A percentile compares a stretch with the other conserved stretches of the same genome.
These are phyloP conservation scores for Thunnus thynnus DNA, from an alignment of 2,113 vertebrate species.

Conservation along the genomic window DNA sequence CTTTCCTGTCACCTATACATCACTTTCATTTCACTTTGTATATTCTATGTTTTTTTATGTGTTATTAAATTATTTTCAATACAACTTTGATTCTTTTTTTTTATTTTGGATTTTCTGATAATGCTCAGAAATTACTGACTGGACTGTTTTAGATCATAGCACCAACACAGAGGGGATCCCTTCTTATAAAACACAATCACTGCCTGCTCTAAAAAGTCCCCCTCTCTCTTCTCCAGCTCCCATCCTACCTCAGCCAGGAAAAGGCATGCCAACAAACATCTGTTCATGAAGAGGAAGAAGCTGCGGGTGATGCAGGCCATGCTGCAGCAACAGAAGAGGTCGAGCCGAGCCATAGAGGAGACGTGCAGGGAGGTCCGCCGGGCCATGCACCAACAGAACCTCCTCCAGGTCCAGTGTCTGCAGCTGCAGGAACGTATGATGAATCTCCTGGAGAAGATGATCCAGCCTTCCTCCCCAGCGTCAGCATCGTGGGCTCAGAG, in stretches of 20 bases:
- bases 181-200: neutral
- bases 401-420: conserved; percentile 95
- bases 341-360: conserved; percentile 93
- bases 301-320: conserved; percentile 93
- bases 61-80: too few species aligned
- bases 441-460: conserved; percentile 96
- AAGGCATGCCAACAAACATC: conserved; percentile 82
- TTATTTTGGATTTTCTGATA: neutral
- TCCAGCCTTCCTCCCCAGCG: conserved; percentile 74
- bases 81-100: too few species aligned
- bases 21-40: too few species aligned
- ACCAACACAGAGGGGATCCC: neutral
- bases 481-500: conserved; percentile 54
- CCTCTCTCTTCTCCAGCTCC: conserved; percentile 82
- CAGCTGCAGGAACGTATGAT: conserved; percentile 98
- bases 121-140: neutral
- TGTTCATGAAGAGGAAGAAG: conserved; percentile 91
- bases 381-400: conserved; percentile 95
- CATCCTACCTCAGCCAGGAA: conserved; percentile 88
- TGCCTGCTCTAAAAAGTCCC: neutral
- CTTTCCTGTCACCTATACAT: too few species aligned
- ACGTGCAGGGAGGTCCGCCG: conserved; percentile 94
- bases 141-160: neutral
- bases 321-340: conserved; percentile 92
- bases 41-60: too few species aligned